Evolutionary conservation across 2,113 vertebrate species (phyloP), one percentile per base, ranked within the genome.

Genomic region (Dromaius novaehollandiae): DNA sequence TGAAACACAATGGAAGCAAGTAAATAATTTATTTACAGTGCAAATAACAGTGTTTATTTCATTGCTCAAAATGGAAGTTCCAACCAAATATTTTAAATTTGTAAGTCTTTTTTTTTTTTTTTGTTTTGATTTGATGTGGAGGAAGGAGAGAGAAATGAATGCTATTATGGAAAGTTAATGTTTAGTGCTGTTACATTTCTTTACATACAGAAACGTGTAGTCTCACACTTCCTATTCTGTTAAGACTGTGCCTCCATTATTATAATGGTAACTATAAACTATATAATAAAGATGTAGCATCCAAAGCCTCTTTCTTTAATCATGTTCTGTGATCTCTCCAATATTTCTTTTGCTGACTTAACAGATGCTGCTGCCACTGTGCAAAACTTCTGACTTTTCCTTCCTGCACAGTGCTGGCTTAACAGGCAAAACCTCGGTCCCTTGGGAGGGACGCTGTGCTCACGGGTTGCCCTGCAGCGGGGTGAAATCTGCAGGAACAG

Each of bases 211-310:
- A 51, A 75, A 77, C 61, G 17, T 83, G 81, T 88, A 79, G 56
- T 93, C 84, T 97, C 68, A 34, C 2, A 13, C 36, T 60, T 95
- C 15, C 84, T 81, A 8, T 84, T 97, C 86, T 96, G 90, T 93
- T 71, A 74, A 95, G 82, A 53, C 81, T 79, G 87, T 97, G 97
- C 96, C 96, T 98, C 96, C 78, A 65, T 93, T 70, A 58, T 93
- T 93, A 79, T 93, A 91, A 94, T 96, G 94, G 93, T 79, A 95
- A 48, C 73, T 83, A 70, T 11, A 56, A 91, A 38, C 60, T 90
- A 11, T 90, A 55, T 83, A 98, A 93, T 97, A 96, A 97, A 98
- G 86, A 70, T 64, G 50, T 53, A 88, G 34, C 13, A n/a, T 92
- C 94, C 6, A 2, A 26, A 92, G 77, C 68, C 76, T 82, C 34